These are phyloP conservation scores for Leucosticte australis DNA, from an alignment of 2,113 vertebrate genomes.

Conservation along the genomic window DNA sequence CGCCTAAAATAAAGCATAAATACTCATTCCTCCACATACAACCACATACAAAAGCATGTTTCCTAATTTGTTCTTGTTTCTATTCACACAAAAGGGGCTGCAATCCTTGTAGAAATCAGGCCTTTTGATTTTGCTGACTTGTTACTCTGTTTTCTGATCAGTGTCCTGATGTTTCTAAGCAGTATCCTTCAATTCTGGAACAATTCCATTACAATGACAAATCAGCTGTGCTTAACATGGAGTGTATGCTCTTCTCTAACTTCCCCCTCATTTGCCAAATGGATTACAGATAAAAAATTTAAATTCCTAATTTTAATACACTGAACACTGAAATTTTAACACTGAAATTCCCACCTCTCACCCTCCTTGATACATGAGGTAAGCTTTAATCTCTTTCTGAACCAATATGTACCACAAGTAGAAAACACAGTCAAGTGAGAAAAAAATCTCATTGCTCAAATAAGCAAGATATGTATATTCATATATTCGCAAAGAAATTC, in stretches of 20 bases:
- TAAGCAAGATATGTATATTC: constrained; percentile 27
- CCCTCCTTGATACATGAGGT: background rate
- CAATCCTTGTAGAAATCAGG: background rate
- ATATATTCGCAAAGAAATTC: constrained; percentile 30
- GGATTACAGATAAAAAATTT: background rate
- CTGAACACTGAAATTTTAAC: background rate
- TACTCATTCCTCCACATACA: background rate
- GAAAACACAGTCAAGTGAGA: constrained; percentile 37
- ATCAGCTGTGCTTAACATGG: background rate
- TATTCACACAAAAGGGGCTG: background rate
- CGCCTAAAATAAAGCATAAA: background rate
- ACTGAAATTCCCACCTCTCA: background rate
- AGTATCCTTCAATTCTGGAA: background rate
- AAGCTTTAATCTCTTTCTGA: background rate
- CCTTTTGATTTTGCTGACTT: background rate
- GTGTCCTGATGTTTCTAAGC: background rate
- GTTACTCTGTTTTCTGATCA: background rate
- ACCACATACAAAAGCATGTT: fast-evolving
- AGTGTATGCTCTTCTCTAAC: background rate
- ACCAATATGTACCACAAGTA: background rate
- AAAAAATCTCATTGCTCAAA: background rate
- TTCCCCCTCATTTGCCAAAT: background rate
- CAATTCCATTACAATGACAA: background rate
- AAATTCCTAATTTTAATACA: background rate
- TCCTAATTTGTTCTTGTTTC: background rate